Conservation (phyloP, 2,113 vertebrate species). For the Muscicapa adusta region DNA sequence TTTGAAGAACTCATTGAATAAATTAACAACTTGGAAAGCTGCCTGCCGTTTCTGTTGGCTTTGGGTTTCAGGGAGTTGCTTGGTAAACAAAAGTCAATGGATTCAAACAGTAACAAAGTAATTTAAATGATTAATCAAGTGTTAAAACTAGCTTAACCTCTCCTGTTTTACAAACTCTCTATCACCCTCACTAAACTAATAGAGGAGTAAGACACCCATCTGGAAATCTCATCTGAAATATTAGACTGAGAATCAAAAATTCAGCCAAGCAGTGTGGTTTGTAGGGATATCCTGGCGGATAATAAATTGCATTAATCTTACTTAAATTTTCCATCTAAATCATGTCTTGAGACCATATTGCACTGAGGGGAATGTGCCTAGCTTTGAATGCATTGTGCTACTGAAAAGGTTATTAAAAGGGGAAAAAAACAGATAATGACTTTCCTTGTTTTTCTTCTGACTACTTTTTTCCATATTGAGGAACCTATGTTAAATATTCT, state of each 20-base stretch:
- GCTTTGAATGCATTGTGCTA: constrained; percentile 79
- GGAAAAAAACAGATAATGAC: constrained; percentile 36
- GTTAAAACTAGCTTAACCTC: constrained; percentile 82
- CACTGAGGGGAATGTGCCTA: constrained; percentile 68
- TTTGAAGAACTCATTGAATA: constrained; percentile 77
- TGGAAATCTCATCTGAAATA: constrained; percentile 96
- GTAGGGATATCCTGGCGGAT: constrained; percentile 95
- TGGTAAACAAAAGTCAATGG: constrained; percentile 78
- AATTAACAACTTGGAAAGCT: constrained; percentile 74
- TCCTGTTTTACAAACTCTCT: constrained; percentile 84
- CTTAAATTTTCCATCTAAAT: constrained; percentile 87
- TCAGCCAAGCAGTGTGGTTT: constrained; percentile 84
- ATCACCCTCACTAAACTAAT: constrained; percentile 89
- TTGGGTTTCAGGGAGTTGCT: constrained; percentile 75
- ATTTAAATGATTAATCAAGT: constrained; percentile 84
- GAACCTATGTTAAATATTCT: constrained; percentile 52
- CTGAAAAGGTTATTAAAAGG: constrained; percentile 78
- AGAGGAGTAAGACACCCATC: constrained; percentile 88
- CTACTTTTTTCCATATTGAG: constrained; percentile 57
- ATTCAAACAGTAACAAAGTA: constrained; percentile 75
- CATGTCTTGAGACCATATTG: constrained; percentile 75
- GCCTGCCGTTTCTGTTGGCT: constrained; percentile 74
- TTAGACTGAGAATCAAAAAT: constrained; percentile 81
- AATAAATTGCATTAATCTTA: constrained; percentile 95
- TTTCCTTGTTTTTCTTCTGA: constrained; percentile 53